These are phyloP conservation scores for Chaetorhynchus papuensis DNA, from an alignment of 2,113 vertebrate species.

Conservation along the genomic window DNA sequence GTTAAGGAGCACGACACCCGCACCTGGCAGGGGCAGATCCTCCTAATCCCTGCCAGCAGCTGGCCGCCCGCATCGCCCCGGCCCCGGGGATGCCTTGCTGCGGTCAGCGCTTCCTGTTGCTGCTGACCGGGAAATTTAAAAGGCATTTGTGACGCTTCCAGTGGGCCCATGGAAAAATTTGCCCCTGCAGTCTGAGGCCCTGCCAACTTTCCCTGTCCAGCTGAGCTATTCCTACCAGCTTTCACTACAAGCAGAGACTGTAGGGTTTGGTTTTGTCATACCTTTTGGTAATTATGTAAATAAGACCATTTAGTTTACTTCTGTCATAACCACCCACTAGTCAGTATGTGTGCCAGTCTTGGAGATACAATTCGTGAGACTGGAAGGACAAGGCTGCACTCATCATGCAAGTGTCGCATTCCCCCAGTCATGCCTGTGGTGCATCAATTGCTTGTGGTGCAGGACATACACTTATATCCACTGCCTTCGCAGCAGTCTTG, in stretches of 20 bases:
- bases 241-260: background rate
- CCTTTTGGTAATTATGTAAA: conserved; percentile 2
- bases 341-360: background rate
- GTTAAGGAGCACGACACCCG: conserved; percentile 6
- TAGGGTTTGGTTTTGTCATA: background rate
- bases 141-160: background rate
- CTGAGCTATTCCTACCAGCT: background rate
- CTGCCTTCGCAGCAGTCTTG: background rate
- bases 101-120: background rate
- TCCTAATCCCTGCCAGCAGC: conserved; percentile 44
- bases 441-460: background rate
- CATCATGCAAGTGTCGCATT: background rate
- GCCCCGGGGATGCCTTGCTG: background rate
- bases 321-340: background rate
- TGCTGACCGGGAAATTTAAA: background rate
- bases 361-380: background rate
- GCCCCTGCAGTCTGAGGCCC: background rate
- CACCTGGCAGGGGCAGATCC: conserved; percentile 46
- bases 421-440: background rate
- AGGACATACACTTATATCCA: background rate
- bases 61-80: background rate
- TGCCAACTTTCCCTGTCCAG: background rate
- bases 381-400: background rate
- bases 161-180: background rate
- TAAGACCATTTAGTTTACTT: background rate